Evolutionary conservation across 1,140 invertebrate genomes (phyloP).

Genomic region (Uloborus diversus): DNA sequence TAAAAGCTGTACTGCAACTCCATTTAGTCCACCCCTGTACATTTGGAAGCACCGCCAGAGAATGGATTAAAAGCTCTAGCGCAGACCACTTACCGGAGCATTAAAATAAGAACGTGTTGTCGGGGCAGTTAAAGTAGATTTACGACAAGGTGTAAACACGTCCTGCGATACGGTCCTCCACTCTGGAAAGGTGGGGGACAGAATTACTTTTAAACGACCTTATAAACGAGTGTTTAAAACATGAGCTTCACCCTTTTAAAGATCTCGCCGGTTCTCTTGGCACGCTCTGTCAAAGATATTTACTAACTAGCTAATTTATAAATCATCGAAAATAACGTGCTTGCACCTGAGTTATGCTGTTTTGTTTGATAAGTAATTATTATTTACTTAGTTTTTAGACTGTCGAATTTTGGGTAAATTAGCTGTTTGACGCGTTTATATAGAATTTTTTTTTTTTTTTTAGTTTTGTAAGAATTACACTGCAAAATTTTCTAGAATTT

Average conservation of each 20-base stretch:
- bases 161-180: conserved; percentile 23
- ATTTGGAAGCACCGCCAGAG: too few species aligned
- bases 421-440: too few species aligned
- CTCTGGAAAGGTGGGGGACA: not conserved
- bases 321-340: conserved; percentile 35
- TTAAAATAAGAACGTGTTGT: conserved; percentile 44
- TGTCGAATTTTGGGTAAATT: too few species aligned
- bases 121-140: conserved; percentile 36
- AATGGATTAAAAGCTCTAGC: conserved; percentile 21
- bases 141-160: conserved; percentile 48
- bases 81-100: conserved; percentile 24
- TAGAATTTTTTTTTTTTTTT: too few species aligned
- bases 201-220: conserved; percentile 44
- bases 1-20: too few species aligned
- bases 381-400: too few species aligned
- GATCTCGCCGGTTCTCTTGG: conserved; percentile 6
- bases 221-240: conserved; percentile 42
- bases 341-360: too few species aligned
- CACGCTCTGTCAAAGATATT: conserved; percentile 26
- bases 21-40: too few species aligned
- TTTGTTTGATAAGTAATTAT: too few species aligned
- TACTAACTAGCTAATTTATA: conserved; percentile 36
- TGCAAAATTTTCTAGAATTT: too few species aligned
- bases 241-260: conserved; percentile 8
- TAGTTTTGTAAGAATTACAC: too few species aligned